phyloP scores from a whole-genome alignment of 2,797 vertebrate genomes.

The Synanceia verrucosa region DNA sequence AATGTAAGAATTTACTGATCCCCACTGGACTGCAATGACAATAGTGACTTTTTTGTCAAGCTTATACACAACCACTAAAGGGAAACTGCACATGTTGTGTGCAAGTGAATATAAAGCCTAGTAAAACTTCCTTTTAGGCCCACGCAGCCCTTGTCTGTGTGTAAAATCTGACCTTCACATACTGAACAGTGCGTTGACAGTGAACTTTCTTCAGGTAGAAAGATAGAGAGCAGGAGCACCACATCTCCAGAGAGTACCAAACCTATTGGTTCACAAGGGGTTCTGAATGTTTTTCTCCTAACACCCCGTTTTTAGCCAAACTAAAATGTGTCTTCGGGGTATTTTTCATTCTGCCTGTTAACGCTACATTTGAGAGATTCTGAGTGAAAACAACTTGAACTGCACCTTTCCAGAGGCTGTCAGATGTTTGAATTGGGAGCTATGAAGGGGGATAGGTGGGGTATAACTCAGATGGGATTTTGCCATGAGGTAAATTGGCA shows the following conservation, averaged over 20 bases:
- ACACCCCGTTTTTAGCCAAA: constrained; percentile 75
- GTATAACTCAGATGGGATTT: constrained; percentile 74
- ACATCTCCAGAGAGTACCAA: constrained; percentile 54
- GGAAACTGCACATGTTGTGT: constrained; percentile 9
- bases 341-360: constrained; percentile 72
- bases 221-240: constrained; percentile 29
- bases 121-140: constrained; percentile 15
- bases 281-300: constrained; percentile 64
- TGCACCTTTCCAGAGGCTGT: constrained; percentile 77
- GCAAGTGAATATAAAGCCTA: constrained; percentile 10
- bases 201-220: constrained; percentile 27
- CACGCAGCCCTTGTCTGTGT: background rate
- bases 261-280: constrained; percentile 62
- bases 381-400: constrained; percentile 75
- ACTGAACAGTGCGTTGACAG: constrained; percentile 13
- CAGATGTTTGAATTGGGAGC: constrained; percentile 76
- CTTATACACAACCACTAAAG: background rate
- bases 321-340: constrained; percentile 74
- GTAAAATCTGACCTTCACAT: constrained; percentile 27
- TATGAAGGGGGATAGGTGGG: constrained; percentile 67
- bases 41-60: background rate
- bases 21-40: constrained; percentile 4
- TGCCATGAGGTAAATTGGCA: constrained; percentile 81
- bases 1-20: constrained; percentile 10
- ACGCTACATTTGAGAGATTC: constrained; percentile 71